Base-by-base conservation (phyloP, 1,140 invertebrate genomes). In the Spodoptera litura region DNA sequence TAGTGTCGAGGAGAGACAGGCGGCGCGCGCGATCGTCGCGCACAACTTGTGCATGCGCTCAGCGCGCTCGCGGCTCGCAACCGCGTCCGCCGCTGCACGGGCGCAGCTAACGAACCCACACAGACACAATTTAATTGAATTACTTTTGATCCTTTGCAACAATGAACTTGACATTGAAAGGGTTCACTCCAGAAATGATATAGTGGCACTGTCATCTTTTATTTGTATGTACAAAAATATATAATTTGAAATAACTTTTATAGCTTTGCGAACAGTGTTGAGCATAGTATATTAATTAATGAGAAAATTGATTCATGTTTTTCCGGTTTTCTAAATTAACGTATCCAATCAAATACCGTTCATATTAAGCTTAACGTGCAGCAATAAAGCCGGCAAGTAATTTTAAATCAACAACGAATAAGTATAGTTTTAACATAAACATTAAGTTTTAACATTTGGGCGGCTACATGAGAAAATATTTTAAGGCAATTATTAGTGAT, bases 71-170 rank as follows among this genome's bases (percentile, higher is more conserved):
- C 12, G 27, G 84, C 77, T 78, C 75, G 81, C 78, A 78, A 80
- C 38, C 66, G 55, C 74, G 56, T 25, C 74, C 52, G 13, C 64
- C 38, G 73, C 68, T 61, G 74, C 53, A 71, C 70, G 44, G 49
- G 52, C 80, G 59, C 49, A 27, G 73, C 83, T 89, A 89, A 87
- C 82, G 83, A 87, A 86, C 79, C 52, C 74, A 80, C 75, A 64
- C 66, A 64, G 78, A 61, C 82, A 81, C 81, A 80, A 66, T 86
- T 87, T 88, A 88, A 86, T 89, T 88, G 86, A 89, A 88, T 86
- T 83, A 82, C 85, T 79, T 38, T 82, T 59, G 78, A 80, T 78
- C 78, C 72, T 38, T 62, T 13, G 70, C 78, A 75, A 78, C 78
- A 83, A 80, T 78, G 84, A 87, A 84, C 85, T 87, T 84, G 79